Percentiles rank a stretch among this genome's conserved stretches.
phyloP scores from a whole-genome alignment of 2,888 invertebrate genomes.

The Caenorhabditis sp. region DNA sequence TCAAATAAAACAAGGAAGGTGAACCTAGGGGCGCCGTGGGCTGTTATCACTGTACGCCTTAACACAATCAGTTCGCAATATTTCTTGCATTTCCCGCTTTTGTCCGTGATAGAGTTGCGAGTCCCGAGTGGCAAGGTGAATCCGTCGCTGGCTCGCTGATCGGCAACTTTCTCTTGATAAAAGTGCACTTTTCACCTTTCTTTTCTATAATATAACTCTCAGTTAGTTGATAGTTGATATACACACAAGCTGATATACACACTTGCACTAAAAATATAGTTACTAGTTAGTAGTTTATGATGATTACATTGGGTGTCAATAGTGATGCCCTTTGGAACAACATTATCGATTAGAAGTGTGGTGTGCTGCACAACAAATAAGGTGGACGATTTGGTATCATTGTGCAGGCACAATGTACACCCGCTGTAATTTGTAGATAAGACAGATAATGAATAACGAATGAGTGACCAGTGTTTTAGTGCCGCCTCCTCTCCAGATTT shows the following conservation, averaged over 20 bases:
- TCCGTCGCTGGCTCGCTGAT: background rate
- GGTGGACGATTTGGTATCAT: conserved; percentile 33
- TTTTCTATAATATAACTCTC: too few relatives aligned
- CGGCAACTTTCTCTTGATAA: conserved; percentile 25
- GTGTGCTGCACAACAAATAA: conserved; percentile 44
- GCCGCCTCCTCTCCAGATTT: background rate
- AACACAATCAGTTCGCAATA: conserved; percentile 48
- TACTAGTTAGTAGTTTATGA: conserved; percentile 34
- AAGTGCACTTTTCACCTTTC: conserved; percentile 28
- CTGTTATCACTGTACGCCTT: conserved; percentile 44
- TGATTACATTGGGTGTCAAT: background rate
- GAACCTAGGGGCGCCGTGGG: conserved; percentile 24
- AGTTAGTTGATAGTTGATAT: too few relatives aligned
- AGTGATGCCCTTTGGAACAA: too few relatives aligned
- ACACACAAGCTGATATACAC: too few relatives aligned
- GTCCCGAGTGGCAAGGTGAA: conserved; percentile 20
- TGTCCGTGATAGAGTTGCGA: conserved; percentile 52
- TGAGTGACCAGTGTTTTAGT: conserved; percentile 24
- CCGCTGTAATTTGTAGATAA: conserved; percentile 47
- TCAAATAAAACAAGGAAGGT: conserved; percentile 50
- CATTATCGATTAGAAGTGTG: conserved; percentile 18
- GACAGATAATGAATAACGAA: conserved; percentile 26
- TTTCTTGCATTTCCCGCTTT: conserved; percentile 55
- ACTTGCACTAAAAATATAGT: background rate
- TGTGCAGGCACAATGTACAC: conserved; percentile 46